phyloP scores from a whole-genome alignment of 2,888 invertebrate species.

The Hypolimnas misippus region DNA sequence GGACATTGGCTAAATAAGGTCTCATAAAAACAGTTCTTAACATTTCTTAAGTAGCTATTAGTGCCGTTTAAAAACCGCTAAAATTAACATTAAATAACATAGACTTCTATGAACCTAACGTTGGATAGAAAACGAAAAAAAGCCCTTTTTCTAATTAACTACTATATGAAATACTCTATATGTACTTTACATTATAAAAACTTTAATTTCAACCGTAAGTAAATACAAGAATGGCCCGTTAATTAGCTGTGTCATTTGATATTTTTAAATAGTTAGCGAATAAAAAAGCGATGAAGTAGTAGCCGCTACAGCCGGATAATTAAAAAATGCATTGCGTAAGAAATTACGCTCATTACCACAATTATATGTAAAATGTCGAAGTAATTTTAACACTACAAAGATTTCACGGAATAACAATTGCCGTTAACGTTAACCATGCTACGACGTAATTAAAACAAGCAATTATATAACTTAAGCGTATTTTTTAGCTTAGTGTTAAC shows the following conservation, averaged over 20 bases:
- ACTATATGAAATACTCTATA: neutral
- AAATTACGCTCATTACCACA: conserved; percentile 14
- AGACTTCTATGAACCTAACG: neutral
- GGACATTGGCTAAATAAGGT: neutral
- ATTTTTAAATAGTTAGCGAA: conserved; percentile 7
- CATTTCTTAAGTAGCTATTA: neutral
- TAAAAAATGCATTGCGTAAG: conserved; percentile 15
- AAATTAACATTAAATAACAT: neutral
- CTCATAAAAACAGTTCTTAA: neutral
- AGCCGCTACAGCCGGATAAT: conserved; percentile 10
- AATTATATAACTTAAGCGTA: neutral
- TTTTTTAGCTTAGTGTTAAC: neutral
- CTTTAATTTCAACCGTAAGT: conserved; percentile 2
- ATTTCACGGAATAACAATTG: conserved; percentile 28
- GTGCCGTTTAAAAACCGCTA: neutral
- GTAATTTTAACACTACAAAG: conserved; percentile 13
- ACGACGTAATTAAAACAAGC: conserved; percentile 23
- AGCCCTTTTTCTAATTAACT: neutral
- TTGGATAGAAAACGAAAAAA: neutral
- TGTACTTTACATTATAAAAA: neutral
- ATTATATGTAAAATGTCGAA: conserved; percentile 15
- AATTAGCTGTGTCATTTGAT: conserved; percentile 11
- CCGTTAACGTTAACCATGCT: conserved; percentile 13
- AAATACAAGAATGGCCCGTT: conserved; percentile 9
- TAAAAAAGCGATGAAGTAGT: conserved; percentile 8